Evolutionary conservation across 1,140 invertebrate species (phyloP), one percentile per base, ranked within the genome.

Genomic region (Aphelenchoides fujianensis): DNA sequence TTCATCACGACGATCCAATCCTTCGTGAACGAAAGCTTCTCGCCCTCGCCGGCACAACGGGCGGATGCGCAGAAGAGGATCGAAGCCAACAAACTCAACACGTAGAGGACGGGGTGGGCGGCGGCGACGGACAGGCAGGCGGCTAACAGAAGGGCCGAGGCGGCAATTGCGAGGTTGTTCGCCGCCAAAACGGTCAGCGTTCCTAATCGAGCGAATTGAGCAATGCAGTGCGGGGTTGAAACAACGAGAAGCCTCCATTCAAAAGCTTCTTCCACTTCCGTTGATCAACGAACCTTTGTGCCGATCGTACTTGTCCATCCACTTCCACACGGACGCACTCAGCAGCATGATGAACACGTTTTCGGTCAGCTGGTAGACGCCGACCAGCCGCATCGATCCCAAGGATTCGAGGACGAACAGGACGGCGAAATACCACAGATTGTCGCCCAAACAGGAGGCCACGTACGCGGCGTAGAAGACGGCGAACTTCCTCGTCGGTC

Each of bases 1-100:
- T n/a, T n/a, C 41, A 82, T 78, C 1, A 79, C 79, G 7, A 80
- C 75, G 3, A 80, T 73, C 79, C 79, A 80, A 55, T 80, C 79
- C 48, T 82, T 80, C 0, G 72, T 75, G 36, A 80, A 80, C 3
- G 80, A 73, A 23, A 78, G 71, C 59, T 78, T 80, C 37, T 80
- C 74, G 28, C 72, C 68, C 62, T 82, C 78, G 19, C 69, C 70
- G 2, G 79, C 79, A 30, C 74, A 71, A 69, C 73, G 72, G 7
- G 79, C 73, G 7, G 75, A 5, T 2, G 79, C 73, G 57, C 68
- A 72, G 35, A 82, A 81, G 12, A 79, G 1, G 9, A 80, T 72
- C 12, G 79, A 36, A 5, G 67, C 36, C 3, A 68, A 19, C 27
- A 79, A 34, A 2, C 82, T 61, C 27, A 48, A n/a, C 36, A 73